Base-by-base conservation (phyloP, 2,888 invertebrate species). In the Adela reaumurella region DNA sequence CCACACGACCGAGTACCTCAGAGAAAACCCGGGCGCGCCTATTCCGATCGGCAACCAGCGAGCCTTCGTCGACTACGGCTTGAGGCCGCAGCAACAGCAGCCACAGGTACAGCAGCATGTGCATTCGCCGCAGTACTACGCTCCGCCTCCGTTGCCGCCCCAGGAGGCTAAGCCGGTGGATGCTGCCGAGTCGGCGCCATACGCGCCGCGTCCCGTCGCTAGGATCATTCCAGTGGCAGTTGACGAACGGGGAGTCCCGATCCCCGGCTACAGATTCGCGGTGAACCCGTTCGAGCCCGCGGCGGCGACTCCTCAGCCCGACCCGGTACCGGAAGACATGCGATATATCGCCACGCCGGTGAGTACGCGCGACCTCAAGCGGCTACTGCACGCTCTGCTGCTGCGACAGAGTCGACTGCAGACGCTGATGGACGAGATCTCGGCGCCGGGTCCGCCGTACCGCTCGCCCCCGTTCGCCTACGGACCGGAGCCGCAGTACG, bases 331-430 rank as follows among this genome's bases (percentile, higher is more conserved):
- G 6, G 77, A 80, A 19, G 82, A 82, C 52, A 76, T 82, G 64
- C 81, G 83, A 50, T 76, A 81, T 2, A 86, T 87, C 44, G 80
- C 84, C 46, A 83, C 88, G 10, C 89, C 89, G 6, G 83, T 89
- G 2, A 88, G 88, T 59, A 85, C 87, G 1, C 81, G 83, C 58
- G 89, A 89, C 60, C 83, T 89, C 52, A 86, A 87, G 59, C 76
- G 84, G 46, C 66, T 89, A 42, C 68, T 89, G 5, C 85, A 87
- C 53, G 81, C 85, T 61, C 68, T 89, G 49, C 81, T 89, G 35
- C 62, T 83, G 24, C 71, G 88, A 46, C 88, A 89, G 64, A 83
- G 78, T 56, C 71, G 81, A 44, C 59, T 85, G 54, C 84, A 85
- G 63, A 70, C 73, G 43, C 63, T 83, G 17, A 83, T 81, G 73